Evolutionary conservation across 2,113 vertebrate species (phyloP).

Genomic region (Anguilla rostrata): DNA sequence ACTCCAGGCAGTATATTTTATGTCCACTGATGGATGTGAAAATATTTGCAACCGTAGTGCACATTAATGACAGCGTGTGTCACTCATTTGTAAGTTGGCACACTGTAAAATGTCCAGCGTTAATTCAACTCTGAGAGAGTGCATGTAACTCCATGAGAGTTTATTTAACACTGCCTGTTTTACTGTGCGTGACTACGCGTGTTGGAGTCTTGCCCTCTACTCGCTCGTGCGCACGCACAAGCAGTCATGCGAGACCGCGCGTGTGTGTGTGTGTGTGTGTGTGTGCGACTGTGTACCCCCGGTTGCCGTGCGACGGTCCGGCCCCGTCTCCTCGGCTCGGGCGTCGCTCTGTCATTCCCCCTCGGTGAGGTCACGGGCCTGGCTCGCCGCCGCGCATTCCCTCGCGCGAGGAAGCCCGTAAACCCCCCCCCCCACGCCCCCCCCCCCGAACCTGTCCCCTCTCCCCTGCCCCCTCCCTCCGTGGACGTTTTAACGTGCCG

Average conservation of each 20-base stretch:
- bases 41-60: not conserved
- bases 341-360: conserved; percentile 17
- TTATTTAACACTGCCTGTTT: no score
- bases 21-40: not conserved
- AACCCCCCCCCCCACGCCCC: not conserved
- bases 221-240: not conserved
- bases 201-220: no score
- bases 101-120: no score
- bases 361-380: conserved; percentile 18
- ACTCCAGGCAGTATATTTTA: not conserved
- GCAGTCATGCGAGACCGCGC: not conserved
- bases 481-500: not conserved
- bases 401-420: not conserved
- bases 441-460: not conserved
- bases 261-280: not conserved
- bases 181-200: not conserved
- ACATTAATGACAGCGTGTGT: not conserved
- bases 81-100: not conserved
- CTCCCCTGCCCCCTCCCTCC: not conserved
- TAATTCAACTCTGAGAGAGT: no score
- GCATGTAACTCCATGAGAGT: no score
- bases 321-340: not conserved
- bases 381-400: conserved; percentile 3
- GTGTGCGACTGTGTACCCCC: not conserved
- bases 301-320: not conserved